Percentiles rank a stretch among this genome's conserved stretches.
phyloP scores from a whole-genome alignment of 2,797 vertebrate genomes.

The Margarornis squamiger region DNA sequence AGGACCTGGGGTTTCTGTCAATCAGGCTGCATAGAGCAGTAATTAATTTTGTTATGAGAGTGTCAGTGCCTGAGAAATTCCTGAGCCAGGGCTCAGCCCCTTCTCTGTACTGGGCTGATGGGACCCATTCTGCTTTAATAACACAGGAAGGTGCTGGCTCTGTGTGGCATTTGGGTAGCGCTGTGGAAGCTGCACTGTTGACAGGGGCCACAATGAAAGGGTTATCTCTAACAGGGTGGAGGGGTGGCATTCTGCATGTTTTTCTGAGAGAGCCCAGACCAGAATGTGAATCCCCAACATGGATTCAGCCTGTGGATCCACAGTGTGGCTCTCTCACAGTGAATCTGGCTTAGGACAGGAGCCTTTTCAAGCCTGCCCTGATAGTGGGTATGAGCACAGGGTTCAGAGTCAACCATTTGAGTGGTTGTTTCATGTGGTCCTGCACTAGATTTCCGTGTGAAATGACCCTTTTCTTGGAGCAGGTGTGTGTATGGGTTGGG shows the following conservation, averaged over 20 bases:
- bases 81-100: not conserved
- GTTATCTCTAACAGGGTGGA: not conserved
- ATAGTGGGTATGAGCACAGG: accelerated
- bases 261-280: not conserved
- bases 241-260: not conserved
- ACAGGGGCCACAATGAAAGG: not conserved
- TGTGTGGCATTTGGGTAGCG: not conserved
- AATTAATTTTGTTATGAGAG: conserved; percentile 39
- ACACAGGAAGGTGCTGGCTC: not conserved
- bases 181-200: not conserved
- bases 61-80: not conserved
- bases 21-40: not conserved
- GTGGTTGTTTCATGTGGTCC: not conserved
- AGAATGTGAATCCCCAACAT: accelerated
- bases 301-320: not conserved
- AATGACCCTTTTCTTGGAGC: not conserved
- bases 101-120: not conserved
- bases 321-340: not conserved
- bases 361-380: not conserved
- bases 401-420: not conserved
- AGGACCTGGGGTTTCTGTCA: conserved; percentile 9
- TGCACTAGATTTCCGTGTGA: accelerated
- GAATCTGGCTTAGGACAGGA: not conserved
- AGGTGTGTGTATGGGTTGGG: accelerated
- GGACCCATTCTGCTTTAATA: not conserved